Evolutionary conservation across 1,140 invertebrate species (phyloP).

Genomic region (Magallana ariakensis): DNA sequence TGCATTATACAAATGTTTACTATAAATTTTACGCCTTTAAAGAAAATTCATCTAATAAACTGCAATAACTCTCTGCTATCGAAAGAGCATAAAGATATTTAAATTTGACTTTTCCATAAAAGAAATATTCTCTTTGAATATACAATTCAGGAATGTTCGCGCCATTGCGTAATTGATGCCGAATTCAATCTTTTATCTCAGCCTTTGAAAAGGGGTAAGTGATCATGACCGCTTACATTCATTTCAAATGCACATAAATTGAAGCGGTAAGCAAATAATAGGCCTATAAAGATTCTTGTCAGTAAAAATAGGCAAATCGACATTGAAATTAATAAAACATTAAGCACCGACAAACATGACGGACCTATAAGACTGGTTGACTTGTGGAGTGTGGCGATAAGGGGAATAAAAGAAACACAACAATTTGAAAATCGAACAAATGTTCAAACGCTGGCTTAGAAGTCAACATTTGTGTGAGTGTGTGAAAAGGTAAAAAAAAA

Average conservation of each 20-base stretch:
- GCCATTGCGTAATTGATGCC: neutral
- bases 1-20: neutral
- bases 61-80: neutral
- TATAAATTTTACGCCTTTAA: neutral
- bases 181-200: neutral
- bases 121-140: neutral
- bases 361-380: neutral
- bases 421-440: conserved; percentile 34
- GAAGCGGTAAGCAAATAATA: neutral
- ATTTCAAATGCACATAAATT: conserved; percentile 21
- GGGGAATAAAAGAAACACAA: neutral
- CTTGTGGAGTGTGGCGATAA: neutral
- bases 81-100: neutral
- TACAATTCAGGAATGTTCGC: neutral
- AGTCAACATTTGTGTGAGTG: neutral
- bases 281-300: conserved; percentile 6
- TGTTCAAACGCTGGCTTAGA: neutral
- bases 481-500: neutral
- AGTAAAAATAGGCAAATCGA: neutral
- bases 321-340: conserved; percentile 16
- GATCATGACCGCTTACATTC: neutral
- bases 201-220: neutral
- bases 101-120: conserved; percentile 4
- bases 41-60: neutral
- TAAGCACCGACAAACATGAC: neutral